These are phyloP conservation scores for Paramisgurnus dabryanus DNA, from an alignment of 2,113 vertebrate genomes.

Conservation along the genomic window DNA sequence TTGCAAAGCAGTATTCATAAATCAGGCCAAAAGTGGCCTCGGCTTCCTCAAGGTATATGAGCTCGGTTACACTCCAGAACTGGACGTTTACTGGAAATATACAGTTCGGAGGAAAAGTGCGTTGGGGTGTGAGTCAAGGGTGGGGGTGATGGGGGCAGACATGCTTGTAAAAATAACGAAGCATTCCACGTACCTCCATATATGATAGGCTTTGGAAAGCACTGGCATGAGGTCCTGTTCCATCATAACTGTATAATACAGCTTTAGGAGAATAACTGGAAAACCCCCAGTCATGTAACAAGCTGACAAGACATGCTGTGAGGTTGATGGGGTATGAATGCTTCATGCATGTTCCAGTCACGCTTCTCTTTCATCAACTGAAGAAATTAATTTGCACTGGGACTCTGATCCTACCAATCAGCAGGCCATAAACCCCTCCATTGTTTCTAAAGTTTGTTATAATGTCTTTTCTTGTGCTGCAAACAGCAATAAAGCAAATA, in stretches of 20 bases:
- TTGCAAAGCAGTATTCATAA: conserved; percentile 32
- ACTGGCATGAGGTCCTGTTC: conserved; percentile 61
- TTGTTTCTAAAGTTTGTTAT: conserved; percentile 54
- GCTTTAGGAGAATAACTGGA: conserved; percentile 64
- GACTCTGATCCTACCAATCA: conserved; percentile 29
- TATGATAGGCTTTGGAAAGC: conserved; percentile 61
- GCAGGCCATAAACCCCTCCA: conserved; percentile 19
- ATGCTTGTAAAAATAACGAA: conserved; percentile 63
- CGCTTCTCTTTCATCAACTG: conserved; percentile 43
- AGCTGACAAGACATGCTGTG: conserved; percentile 38
- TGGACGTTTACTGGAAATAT: conserved; percentile 70
- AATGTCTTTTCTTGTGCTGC: conserved; percentile 65
- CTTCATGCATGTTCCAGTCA: conserved; percentile 55
- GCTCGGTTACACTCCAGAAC: conserved; percentile 68
- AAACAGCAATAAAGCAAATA: conserved; percentile 59
- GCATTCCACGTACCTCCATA: conserved; percentile 70
- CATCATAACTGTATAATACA: conserved; percentile 55
- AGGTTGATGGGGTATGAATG: conserved; percentile 46
- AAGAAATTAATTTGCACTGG: not conserved
- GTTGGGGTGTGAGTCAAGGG: conserved; percentile 47
- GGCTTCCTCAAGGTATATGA: conserved; percentile 67
- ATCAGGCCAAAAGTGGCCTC: conserved; percentile 48
- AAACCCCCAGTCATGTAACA: conserved; percentile 64
- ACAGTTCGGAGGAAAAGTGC: conserved; percentile 68
- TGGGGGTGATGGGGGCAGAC: conserved; percentile 59